Evolutionary conservation across 2,888 invertebrate genomes (phyloP).

Genomic region (Mellilla xanthometata): DNA sequence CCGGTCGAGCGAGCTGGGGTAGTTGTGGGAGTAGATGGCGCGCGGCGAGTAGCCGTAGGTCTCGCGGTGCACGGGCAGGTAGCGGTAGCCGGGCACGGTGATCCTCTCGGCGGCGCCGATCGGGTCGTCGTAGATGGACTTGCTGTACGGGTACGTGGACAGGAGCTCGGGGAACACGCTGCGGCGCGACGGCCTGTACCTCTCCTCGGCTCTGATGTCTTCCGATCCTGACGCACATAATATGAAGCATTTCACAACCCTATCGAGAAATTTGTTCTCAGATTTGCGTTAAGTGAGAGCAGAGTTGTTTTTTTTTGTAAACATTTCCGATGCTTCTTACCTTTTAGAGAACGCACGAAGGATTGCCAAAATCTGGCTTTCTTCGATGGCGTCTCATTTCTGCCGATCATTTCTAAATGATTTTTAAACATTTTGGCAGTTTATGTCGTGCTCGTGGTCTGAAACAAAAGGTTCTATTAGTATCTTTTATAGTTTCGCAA

Average conservation of each 20-base stretch:
- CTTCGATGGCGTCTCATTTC: conserved; percentile 95
- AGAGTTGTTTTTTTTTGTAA: too few relatives aligned
- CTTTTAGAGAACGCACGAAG: conserved; percentile 95
- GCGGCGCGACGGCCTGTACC: conserved; percentile 87
- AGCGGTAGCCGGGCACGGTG: conserved; percentile 94
- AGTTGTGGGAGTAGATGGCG: conserved; percentile 93
- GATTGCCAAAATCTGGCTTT: conserved; percentile 97
- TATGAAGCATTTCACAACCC: too few relatives aligned
- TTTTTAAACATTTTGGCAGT: conserved; percentile 92
- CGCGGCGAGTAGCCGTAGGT: conserved; percentile 95
- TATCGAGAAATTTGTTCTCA: too few relatives aligned
- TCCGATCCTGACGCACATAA: conserved; percentile 89
- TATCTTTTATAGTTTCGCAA: conserved; percentile 9
- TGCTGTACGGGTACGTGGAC: conserved; percentile 89
- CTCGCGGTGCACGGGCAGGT: conserved; percentile 94
- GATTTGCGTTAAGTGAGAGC: too few relatives aligned
- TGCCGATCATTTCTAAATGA: conserved; percentile 96
- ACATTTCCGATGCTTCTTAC: conserved; percentile 84
- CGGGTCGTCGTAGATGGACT: conserved; percentile 95
- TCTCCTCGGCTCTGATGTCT: conserved; percentile 94
- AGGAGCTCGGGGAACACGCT: conserved; percentile 90
- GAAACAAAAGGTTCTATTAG: conserved; percentile 54
- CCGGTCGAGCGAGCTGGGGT: conserved; percentile 87
- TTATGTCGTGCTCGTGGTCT: conserved; percentile 91
- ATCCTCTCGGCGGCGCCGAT: conserved; percentile 91